Evolutionary conservation across 2,797 vertebrate species (phyloP).

Genomic region (Gadopsis marmoratus): DNA sequence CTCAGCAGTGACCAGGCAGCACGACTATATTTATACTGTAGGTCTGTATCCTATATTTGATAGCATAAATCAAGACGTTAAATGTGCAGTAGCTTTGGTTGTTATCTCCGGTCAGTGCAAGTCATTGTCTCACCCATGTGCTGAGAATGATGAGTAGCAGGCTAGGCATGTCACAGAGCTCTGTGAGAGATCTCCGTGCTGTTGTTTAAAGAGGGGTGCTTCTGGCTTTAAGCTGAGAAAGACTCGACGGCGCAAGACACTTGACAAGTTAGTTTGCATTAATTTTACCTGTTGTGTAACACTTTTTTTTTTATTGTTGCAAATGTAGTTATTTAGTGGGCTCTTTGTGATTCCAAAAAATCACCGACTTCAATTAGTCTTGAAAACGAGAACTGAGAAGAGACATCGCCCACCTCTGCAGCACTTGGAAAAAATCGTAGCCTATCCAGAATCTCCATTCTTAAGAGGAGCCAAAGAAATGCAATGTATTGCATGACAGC

Average conservation of each 20-base stretch:
- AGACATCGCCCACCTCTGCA: background rate
- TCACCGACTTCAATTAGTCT: background rate
- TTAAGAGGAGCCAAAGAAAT: background rate
- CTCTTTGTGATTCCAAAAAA: background rate
- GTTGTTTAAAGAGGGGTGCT: background rate
- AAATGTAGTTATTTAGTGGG: background rate
- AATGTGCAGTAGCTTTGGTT: background rate
- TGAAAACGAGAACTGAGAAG: background rate
- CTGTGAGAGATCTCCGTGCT: background rate
- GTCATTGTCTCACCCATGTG: background rate
- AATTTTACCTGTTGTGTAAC: background rate
- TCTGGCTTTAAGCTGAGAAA: background rate
- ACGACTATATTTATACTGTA: background rate
- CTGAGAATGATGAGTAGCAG: conserved; percentile 3
- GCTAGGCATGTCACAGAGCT: conserved; percentile 32
- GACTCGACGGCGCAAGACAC: background rate
- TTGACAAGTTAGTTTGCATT: no score
- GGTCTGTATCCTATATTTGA: background rate
- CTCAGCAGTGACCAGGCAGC: background rate
- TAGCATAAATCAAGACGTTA: no score
- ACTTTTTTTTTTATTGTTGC: background rate
- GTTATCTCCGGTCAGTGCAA: background rate
- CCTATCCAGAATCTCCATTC: background rate
- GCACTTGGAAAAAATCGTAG: background rate
- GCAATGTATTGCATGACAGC: background rate